phyloP scores from a whole-genome alignment of 1,140 invertebrate genomes.

The Pseudomyrmex cubaensis region DNA sequence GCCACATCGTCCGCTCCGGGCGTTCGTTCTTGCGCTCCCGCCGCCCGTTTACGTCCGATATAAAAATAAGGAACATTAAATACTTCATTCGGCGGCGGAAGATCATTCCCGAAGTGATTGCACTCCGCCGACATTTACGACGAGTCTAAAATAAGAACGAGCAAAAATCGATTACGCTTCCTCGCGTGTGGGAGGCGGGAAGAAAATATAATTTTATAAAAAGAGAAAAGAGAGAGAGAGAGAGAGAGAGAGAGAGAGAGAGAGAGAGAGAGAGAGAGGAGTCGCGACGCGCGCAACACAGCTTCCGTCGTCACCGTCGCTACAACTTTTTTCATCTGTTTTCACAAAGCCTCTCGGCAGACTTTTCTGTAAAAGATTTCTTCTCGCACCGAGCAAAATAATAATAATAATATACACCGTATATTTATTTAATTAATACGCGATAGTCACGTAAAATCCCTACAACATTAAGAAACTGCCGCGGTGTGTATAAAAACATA shows the following conservation, averaged over 20 bases:
- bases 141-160: neutral
- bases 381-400: too few relatives aligned
- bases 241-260: too few relatives aligned
- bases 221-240: neutral
- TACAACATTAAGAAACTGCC: neutral
- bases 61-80: constrained; percentile 25
- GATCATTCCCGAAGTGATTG: constrained; percentile 9
- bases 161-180: neutral
- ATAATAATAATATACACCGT: too few relatives aligned
- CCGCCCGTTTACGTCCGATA: neutral
- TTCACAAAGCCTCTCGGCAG: too few relatives aligned
- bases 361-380: too few relatives aligned
- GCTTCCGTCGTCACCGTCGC: too few relatives aligned
- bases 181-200: neutral
- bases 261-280: too few relatives aligned
- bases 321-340: too few relatives aligned
- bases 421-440: too few relatives aligned
- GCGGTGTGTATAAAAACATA: neutral
- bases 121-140: neutral
- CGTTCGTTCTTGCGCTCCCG: neutral
- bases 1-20: neutral
- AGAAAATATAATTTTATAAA: neutral
- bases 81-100: neutral
- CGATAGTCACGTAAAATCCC: too few relatives aligned
- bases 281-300: too few relatives aligned